A percentile compares a stretch with the other conserved stretches of the same genome.
phyloP scores from a whole-genome alignment of 2,888 invertebrate species.

The Dorcus hopei region DNA sequence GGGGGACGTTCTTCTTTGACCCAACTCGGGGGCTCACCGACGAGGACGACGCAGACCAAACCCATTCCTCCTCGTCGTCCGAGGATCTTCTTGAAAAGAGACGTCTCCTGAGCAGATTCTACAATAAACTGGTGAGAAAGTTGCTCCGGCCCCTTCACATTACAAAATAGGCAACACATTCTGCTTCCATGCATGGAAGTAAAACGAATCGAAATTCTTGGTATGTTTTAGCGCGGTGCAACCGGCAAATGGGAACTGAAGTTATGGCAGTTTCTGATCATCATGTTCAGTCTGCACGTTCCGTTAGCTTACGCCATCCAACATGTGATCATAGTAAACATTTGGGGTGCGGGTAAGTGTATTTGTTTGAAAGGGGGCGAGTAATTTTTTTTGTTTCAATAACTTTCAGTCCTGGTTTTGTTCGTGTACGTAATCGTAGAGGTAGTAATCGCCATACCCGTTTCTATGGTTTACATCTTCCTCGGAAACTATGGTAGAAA shows the following conservation, averaged over 20 bases:
- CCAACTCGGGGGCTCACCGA: no score
- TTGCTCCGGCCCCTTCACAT: no score
- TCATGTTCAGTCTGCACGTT: constrained; percentile 8
- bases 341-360: constrained; percentile 12
- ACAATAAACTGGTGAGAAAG: no score
- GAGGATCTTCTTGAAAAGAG: no score
- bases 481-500: constrained; percentile 11
- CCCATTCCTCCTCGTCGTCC: no score
- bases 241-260: constrained; percentile 3
- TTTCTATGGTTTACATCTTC: constrained; percentile 15
- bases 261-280: constrained; percentile 12
- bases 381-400: not conserved
- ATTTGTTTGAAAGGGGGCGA: not conserved
- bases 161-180: no score
- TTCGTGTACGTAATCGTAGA: not conserved
- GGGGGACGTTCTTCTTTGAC: no score
- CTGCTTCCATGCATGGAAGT: no score
- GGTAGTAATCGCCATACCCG: constrained; percentile 6
- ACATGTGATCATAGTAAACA: constrained; percentile 4
- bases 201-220: no score
- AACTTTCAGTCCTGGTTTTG: constrained; percentile 7
- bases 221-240: not conserved
- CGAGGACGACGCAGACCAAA: no score
- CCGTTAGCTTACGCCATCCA: constrained; percentile 5
- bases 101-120: no score